Evolutionary conservation across 1,140 invertebrate species (phyloP), one percentile per base, ranked within the genome.

Genomic region (Hylyphantes graminicola): DNA sequence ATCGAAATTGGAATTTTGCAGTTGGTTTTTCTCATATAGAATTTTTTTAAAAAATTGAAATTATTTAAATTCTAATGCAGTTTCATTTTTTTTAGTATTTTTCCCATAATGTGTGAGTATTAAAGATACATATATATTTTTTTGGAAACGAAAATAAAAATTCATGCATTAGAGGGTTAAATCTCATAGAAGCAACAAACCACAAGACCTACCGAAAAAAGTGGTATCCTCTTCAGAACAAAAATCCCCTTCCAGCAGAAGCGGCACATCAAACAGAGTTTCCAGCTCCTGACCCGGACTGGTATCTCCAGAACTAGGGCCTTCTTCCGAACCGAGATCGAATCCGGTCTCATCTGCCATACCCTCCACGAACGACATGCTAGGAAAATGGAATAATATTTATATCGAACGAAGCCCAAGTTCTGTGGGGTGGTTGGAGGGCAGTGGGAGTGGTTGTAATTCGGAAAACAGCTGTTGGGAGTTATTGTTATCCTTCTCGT

Each of bases 211-310:
- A 81, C 79, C 65, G 35, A 81, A 81, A 19, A 81, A 81, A 12
- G 79, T 9, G 0, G 79, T 63, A 7, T 81, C 79, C 48, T 81
- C 79, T 35, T 81, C 79, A 0, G 67, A 81, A 15, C 79, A 63
- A 10, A 81, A 81, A 19, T 73, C 68, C 7, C 54, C 57, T 11
- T 73, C 79, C 17, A 81, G 19, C 4, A 81, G 57, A 9, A 81
- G 53, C 8, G 79, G 79, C n/a, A 63, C 79, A 19, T 81, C 79
- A 17, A 81, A 81, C 17, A 81, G 53, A 51, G 72, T 81, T 13
- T 81, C 79, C 10, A 81, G 55, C n/a, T 81, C 79, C 2, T 67
- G 68, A 59, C 48, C 53, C 2, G 55, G 67, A 50, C 54, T 81
- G 12, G 55, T 35, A 21, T 81, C 79, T 7, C 67, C 72, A 51